These are phyloP conservation scores for Metallyticus violacea DNA, from an alignment of 2,888 invertebrate genomes.

Conservation along the genomic window DNA sequence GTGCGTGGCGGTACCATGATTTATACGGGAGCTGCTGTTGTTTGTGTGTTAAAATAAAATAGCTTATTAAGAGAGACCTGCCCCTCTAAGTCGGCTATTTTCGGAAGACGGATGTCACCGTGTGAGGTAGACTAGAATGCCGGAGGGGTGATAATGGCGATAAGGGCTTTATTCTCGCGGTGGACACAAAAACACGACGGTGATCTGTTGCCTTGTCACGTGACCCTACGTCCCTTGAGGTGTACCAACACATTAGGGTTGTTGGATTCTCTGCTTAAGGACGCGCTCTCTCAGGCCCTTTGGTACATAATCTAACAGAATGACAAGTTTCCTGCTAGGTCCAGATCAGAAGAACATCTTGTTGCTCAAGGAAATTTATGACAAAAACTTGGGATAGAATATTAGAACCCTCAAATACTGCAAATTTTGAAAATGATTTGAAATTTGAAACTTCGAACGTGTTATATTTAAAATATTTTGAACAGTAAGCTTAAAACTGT, in stretches of 20 bases:
- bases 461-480: no score
- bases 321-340: no score
- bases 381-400: no score
- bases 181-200: neutral
- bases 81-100: neutral
- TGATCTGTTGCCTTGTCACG: neutral
- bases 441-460: no score
- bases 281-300: no score
- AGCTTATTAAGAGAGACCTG: neutral
- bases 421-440: no score
- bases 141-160: neutral
- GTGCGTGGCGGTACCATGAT: neutral
- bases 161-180: neutral
- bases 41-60: neutral
- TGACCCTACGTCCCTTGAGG: neutral
- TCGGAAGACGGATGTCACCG: neutral
- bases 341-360: no score
- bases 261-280: neutral
- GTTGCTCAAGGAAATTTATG: no score
- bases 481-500: no score
- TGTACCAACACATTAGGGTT: neutral
- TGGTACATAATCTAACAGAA: neutral
- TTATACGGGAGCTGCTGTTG: neutral
- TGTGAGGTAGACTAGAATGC: neutral
- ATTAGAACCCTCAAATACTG: no score